These are phyloP conservation scores for Pachypsylla venusta DNA, from an alignment of 1,140 invertebrate species.

Conservation along the genomic window DNA sequence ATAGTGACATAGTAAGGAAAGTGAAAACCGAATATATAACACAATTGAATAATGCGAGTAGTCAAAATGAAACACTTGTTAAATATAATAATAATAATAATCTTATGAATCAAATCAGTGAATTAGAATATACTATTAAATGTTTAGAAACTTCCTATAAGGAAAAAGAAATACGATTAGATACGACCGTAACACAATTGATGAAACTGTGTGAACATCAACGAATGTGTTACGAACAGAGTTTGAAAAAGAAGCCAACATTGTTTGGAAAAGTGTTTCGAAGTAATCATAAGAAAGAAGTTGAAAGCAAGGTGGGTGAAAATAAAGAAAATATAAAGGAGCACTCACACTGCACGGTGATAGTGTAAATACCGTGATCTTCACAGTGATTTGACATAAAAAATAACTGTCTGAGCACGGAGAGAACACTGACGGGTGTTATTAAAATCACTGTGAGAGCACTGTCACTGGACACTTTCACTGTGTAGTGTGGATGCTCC, in stretches of 20 bases:
- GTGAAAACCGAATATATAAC: slow-evolving; percentile 6
- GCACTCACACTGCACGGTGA: too few relatives aligned
- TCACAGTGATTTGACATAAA: too few relatives aligned
- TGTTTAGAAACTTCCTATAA: background rate
- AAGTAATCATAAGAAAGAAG: background rate
- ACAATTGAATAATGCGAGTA: background rate
- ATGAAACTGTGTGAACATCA: slow-evolving; percentile 3
- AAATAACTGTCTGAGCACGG: too few relatives aligned
- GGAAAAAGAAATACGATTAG: background rate
- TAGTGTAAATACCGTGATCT: too few relatives aligned
- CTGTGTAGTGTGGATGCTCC: too few relatives aligned
- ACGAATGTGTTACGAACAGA: background rate
- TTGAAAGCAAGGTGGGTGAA: background rate
- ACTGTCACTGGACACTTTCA: too few relatives aligned
- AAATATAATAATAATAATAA: background rate
- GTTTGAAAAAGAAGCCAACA: background rate
- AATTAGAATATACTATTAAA: background rate
- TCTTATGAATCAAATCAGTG: background rate
- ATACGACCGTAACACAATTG: background rate
- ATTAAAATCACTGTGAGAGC: too few relatives aligned
- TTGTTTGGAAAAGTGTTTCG: background rate
- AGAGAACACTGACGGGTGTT: too few relatives aligned
- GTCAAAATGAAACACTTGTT: background rate
- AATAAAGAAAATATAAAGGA: too few relatives aligned
- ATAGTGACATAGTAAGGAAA: too few relatives aligned